These are phyloP conservation scores for Garra rufa DNA, from an alignment of 2,113 vertebrate species.

Conservation along the genomic window DNA sequence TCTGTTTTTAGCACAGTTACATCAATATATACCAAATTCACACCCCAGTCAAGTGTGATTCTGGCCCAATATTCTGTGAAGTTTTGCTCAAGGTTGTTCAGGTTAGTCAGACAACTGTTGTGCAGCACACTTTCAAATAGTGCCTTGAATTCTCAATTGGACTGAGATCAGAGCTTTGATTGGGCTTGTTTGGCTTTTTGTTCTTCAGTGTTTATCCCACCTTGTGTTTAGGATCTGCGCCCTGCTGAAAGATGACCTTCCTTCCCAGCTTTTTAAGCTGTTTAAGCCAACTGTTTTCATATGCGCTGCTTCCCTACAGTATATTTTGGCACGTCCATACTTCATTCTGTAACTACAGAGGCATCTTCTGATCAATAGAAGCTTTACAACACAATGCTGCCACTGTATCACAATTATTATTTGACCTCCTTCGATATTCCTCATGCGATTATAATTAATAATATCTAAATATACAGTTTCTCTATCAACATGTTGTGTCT, in stretches of 20 bases:
- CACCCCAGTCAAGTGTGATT: not conserved
- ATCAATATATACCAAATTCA: not conserved
- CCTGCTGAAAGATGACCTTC: conserved; percentile 12
- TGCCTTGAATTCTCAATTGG: not conserved
- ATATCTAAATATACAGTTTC: not conserved
- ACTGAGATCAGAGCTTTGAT: conserved; percentile 17
- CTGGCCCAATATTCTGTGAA: not conserved
- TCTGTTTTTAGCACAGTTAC: not conserved
- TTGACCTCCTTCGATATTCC: not conserved
- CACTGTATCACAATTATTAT: not conserved
- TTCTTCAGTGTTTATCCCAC: conserved; percentile 19
- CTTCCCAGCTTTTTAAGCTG: not conserved
- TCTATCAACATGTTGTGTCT: not conserved
- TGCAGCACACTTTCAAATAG: not conserved
- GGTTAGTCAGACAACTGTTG: not conserved
- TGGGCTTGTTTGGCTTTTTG: conserved; percentile 17
- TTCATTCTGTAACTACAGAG: not conserved
- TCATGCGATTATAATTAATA: not conserved
- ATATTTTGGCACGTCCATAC: not conserved
- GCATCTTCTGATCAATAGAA: not conserved
- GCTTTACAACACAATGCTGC: not conserved
- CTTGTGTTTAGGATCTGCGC: conserved; percentile 7
- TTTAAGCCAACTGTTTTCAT: not conserved
- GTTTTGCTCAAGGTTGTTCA: conserved; percentile 6
- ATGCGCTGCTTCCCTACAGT: not conserved